Percentiles rank a stretch among this genome's conserved stretches.
Conservation (phyloP, 2,113 vertebrate species). For the Toxostoma redivivum region DNA sequence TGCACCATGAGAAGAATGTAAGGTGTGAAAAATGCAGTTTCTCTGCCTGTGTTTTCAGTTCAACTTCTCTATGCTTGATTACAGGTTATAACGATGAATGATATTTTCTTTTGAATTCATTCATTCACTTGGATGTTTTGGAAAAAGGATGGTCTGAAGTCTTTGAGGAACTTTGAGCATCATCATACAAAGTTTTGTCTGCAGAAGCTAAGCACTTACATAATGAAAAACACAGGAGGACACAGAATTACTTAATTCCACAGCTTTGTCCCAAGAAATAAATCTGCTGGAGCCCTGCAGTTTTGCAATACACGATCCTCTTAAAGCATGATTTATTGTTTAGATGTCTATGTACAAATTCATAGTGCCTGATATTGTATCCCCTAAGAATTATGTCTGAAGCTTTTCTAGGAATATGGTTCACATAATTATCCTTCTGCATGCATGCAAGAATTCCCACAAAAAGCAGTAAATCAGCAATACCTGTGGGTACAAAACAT, state of each 20-base stretch:
- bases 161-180: too few relatives aligned
- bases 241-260: not conserved
- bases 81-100: not conserved
- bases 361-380: not conserved
- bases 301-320: not conserved
- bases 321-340: not conserved
- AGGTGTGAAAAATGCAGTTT: not conserved
- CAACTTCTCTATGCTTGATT: not conserved
- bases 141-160: not conserved
- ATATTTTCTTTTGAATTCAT: not conserved
- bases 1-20: not conserved
- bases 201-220: not conserved
- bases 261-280: not conserved
- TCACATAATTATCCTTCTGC: not conserved
- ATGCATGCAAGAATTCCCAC: not conserved
- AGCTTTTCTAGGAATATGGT: not conserved
- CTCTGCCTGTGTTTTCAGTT: not conserved
- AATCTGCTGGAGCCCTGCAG: not conserved
- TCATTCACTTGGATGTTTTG: not conserved
- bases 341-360: not conserved
- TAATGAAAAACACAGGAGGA: not conserved
- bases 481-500: not conserved
- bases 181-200: not conserved
- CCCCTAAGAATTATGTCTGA: not conserved
- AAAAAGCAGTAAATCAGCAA: not conserved